Conservation (phyloP, 53 echinoderm and acorn worm genomes). For the Paracentrotus lividus region DNA sequence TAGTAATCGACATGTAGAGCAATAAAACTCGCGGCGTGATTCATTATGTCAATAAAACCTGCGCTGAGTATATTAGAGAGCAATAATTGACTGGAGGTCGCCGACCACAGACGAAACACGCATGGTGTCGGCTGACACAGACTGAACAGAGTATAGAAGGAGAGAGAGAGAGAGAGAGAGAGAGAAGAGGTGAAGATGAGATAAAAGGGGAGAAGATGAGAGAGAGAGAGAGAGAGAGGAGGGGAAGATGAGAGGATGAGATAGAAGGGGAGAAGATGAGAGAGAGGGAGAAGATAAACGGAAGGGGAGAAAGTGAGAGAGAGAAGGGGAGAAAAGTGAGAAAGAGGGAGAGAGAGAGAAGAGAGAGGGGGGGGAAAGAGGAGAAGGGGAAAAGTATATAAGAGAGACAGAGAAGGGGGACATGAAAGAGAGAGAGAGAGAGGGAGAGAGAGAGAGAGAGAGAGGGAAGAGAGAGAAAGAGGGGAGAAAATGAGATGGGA, state of each 20-base stretch:
- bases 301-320: too few relatives aligned
- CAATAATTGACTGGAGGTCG: constrained; percentile 22
- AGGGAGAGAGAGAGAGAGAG: not conserved
- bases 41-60: not conserved
- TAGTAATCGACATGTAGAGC: not conserved
- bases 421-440: not conserved
- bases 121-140: not conserved
- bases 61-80: not conserved
- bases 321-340: too few relatives aligned
- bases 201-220: not conserved
- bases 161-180: not conserved
- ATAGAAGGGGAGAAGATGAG: too few relatives aligned
- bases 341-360: not conserved
- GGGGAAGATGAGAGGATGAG: not conserved
- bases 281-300: too few relatives aligned
- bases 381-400: not conserved
- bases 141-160: not conserved
- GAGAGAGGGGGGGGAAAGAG: not conserved
- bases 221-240: not conserved
- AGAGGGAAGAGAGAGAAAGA: too few relatives aligned
- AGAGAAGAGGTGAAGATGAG: not conserved
- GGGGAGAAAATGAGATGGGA: too few relatives aligned
- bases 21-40: not conserved
- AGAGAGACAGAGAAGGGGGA: not conserved
- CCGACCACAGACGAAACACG: not conserved